Base-by-base conservation (phyloP, 2,113 vertebrate species). In the Triplophysa rosa region DNA sequence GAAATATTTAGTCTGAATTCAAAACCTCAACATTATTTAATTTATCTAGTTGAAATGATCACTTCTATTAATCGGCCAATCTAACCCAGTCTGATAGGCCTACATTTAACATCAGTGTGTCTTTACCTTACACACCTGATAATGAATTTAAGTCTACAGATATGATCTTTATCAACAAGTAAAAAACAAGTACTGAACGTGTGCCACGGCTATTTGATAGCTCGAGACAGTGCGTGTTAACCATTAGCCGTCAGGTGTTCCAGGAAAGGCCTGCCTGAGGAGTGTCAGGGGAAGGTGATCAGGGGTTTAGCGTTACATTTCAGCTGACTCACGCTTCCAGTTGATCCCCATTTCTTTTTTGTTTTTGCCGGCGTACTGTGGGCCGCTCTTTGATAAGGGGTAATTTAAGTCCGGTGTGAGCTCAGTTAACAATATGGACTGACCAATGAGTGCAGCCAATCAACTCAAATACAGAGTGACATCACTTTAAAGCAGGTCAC, bases 401-500 rank as follows among this genome's bases (percentile, higher is more conserved):
- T 68, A 67, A 64, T 42, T 77, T 45, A 80, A 80, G 52, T 49
- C 42, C 87, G 85, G 82, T 59, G 80, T 66, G 84, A 87, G 68
- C 63, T 80, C 83, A 87, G 86, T 78, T 88, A 78, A 84, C 75
- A 52, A 73, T 37, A 47, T 65, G 56, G 24, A 78, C 69, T 85
- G 84, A 86, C 83, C 80, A 80, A 47, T 74, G 56, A 45, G 69
- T 13, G 67, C 80, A 86, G 84, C 86, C 89, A 87, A 85, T 84
- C 87, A 86, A 83, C 84, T 83, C 80, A 86, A 58, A 88, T 83
- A 84, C 72, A 78, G 68, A 79, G 80, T 88, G 88, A 89, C 88
- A 89, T 90, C 86, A 83, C 82, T 80, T 72, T 7, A 87, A 85
- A 89, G 77, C 86, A 88, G 88, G 88, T 86, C 85, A 89, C 26